Base-by-base conservation (phyloP, 23 tunicate genomes). In the Phallusia fumigata region DNA sequence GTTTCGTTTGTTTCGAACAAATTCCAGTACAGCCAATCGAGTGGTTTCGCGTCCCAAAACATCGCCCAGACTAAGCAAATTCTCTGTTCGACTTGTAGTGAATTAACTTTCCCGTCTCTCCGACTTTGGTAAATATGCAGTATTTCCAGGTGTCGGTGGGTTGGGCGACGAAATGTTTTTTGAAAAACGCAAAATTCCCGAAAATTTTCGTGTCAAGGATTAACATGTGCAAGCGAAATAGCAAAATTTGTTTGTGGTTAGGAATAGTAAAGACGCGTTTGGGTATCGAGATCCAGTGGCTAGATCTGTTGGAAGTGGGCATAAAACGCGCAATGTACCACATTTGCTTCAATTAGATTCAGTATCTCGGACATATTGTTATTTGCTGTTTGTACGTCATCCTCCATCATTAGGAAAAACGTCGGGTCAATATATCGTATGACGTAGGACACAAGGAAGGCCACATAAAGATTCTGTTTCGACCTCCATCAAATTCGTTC, bases 371-470 rank as follows among this genome's bases (percentile, higher is more conserved):
- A 32, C 76, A 69, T 69, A 77, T 81, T 65, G 76, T 65, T 65
- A 33, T 65, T 65, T 0, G 81, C 33, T 13, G 91, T 78, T 32
- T 53, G 36, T 5, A 88, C 91, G 78, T 88, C 91, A 76, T 88
- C 91, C 44, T 88, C 91, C 91, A 88, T 82, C 91, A 88, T 88
- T 31, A 88, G 77, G 64, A 64, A 88, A 31, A 74, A 88, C 36
- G 52, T 32, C 22, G 91, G 78, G 26, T 82, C 73, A 8, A 82
- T 30, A 52, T 82, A 79, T 0, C 84, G 77, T 31, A 83, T 74
- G 36, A 82, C 64, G 44, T 88, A 82, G 33, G 79, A 82, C 86
- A 88, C 76, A 30, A 88, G 65, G 76, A 82, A 88, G 24, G 52
- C 53, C 84, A 64, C 53, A 45, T 88, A 86, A 31, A 88, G 69